phyloP scores from a whole-genome alignment of 2,113 vertebrate genomes.

The Abramis brama region DNA sequence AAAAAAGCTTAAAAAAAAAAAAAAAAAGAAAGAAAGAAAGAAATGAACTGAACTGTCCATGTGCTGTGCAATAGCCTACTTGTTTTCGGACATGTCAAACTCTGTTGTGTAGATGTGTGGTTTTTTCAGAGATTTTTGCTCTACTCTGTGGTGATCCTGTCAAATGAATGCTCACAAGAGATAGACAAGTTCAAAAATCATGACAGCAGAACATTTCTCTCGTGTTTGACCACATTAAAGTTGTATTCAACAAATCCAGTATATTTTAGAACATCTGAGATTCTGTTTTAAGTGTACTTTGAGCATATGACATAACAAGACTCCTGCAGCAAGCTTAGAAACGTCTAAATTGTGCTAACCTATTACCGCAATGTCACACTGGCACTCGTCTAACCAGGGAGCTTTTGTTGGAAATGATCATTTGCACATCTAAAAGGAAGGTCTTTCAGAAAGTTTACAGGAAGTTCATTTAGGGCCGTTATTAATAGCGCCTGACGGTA shows the following conservation, averaged over 20 bases:
- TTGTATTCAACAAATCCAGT: constrained; percentile 31
- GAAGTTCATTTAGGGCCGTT: constrained; percentile 25
- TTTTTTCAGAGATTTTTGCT: constrained; percentile 19
- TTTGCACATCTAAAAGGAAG: neutral
- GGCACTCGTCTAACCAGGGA: neutral
- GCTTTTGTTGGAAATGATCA: neutral
- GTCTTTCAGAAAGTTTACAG: constrained; percentile 4
- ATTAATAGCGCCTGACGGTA: constrained; percentile 58
- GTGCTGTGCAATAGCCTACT: constrained; percentile 33
- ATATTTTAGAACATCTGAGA: constrained; percentile 7
- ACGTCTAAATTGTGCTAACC: neutral
- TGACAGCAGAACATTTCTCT: constrained; percentile 30
- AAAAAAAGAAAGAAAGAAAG: neutral
- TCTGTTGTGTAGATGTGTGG: constrained; percentile 36
- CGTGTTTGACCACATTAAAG: constrained; percentile 29
- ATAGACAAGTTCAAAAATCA: constrained; percentile 16
- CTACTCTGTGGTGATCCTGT: constrained; percentile 31
- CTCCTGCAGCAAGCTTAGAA: neutral
- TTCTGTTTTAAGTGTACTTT: constrained; percentile 24
- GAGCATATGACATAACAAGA: neutral
- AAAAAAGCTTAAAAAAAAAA: neutral
- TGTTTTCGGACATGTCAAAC: constrained; percentile 16
- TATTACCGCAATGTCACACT: neutral
- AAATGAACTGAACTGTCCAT: neutral
- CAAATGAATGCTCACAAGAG: neutral